Base-by-base conservation (phyloP, 92 coral and sea anemone genomes). In the Palythoa heliodiscus region DNA sequence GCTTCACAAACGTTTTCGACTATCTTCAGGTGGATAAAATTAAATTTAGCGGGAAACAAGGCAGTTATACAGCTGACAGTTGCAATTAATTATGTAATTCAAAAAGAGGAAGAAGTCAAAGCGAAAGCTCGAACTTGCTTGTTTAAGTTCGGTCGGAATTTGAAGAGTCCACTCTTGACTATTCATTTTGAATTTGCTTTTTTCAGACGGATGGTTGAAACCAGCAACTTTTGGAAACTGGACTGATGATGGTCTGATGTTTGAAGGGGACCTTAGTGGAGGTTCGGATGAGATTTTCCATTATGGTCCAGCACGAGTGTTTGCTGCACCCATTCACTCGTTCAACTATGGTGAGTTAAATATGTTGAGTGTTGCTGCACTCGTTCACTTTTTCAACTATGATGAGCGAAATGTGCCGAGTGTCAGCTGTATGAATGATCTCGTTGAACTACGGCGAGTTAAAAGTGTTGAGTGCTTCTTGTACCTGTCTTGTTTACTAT, bases 321-420 rank as follows among this genome's bases (percentile, higher is more conserved):
- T 67, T 48, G 71, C 83, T 43, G 67, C 72, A 23, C 83, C 83
- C 57, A 63, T 78, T 17, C 83, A 78, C 25, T 61, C 83, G 55
- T 78, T 78, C 38, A 61, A 78, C 83, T 78, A 78, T 66, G 83
- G 83, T 78, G 72, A 61, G 83, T 78, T 71, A 24, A 25, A 29
- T 24, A 10, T 23, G 16, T 14, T 29, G 11, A 29, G 15, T 68
- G 40, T 68, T 29, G 72, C 17, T 37, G 20, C 20, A 71, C n/a
- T 37, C 4, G 2, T 15, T 14, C 52, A 17, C 25, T 61, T 72
- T 37, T 78, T 78, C 38, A 61, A 78, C 83, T 78, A 78, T 66
- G 83, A 71, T 78, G 72, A 61, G 72, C 61, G 35, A 24, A 25
- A 29, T 29, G 35, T 29, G 35, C 35, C 1, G 35, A 29, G 35